These are phyloP conservation scores for Aurelia coerulea DNA, from an alignment of 30 jellyfish, hydroid and myxozoan species.

Conservation along the genomic window DNA sequence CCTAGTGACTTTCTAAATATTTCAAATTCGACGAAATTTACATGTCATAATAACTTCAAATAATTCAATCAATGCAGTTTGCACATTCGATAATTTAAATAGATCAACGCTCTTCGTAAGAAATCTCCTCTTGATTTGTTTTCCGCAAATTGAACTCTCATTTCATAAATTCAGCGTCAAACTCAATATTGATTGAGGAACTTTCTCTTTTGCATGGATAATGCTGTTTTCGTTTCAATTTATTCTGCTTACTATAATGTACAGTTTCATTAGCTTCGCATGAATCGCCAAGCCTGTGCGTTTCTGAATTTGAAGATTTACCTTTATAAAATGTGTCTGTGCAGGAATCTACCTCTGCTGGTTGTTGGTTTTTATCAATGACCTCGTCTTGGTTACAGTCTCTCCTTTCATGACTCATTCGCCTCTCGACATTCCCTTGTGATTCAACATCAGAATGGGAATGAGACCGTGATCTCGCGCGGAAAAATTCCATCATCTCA, in stretches of 20 bases:
- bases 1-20: too few species aligned
- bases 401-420: neutral
- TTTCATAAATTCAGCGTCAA: neutral
- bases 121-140: too few species aligned
- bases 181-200: neutral
- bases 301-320: neutral
- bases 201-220: neutral
- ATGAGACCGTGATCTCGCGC: neutral
- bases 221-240: neutral
- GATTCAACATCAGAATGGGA: neutral
- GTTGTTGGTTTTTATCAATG: too few species aligned
- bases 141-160: neutral
- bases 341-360: too few species aligned
- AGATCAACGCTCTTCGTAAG: too few species aligned
- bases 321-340: neutral
- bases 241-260: too few species aligned
- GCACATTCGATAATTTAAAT: too few species aligned
- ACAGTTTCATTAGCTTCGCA: too few species aligned
- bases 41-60: too few species aligned
- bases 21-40: too few species aligned
- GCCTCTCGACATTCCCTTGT: neutral
- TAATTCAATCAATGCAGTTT: too few species aligned
- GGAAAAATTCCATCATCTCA: slow-evolving; percentile 1
- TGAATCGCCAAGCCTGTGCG: too few species aligned
- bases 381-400: neutral